These are phyloP conservation scores for Tridacna crocea DNA, from an alignment of 2,888 invertebrate genomes.

Conservation along the genomic window DNA sequence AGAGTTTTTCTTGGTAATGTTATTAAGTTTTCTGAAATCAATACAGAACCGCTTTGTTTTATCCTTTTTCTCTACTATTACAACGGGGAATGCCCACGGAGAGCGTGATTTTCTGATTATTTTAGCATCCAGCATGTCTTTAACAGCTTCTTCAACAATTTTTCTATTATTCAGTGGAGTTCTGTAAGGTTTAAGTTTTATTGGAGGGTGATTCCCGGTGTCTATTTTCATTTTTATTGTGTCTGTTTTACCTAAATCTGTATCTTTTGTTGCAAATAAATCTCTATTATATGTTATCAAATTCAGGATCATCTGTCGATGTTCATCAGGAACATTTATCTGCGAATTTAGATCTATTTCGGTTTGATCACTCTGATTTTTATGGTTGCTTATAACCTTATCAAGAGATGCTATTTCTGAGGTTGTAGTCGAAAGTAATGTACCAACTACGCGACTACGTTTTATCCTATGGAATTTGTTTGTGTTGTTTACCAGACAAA, in stretches of 20 bases:
- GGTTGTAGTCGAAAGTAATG: no score
- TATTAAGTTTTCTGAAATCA: constrained; percentile 22
- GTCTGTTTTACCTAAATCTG: constrained; percentile 11
- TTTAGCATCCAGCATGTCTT: no score
- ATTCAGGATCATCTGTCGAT: not conserved
- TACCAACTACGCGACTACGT: no score
- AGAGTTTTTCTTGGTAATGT: constrained; percentile 20
- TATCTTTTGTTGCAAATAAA: constrained; percentile 13
- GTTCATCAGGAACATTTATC: not conserved
- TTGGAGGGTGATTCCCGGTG: constrained; percentile 2
- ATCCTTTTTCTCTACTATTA: constrained; percentile 23
- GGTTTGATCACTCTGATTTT: no score
- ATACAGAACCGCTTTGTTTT: constrained; percentile 2
- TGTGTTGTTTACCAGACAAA: not conserved
- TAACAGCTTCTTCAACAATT: constrained; percentile 10
- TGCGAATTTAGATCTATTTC: not conserved
- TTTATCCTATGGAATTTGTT: no score
- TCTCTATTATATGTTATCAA: not conserved
- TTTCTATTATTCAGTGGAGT: constrained; percentile 19
- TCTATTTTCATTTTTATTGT: no score
- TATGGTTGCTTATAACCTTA: no score
- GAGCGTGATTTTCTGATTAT: not conserved
- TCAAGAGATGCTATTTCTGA: no score
- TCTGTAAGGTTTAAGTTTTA: constrained; percentile 18
- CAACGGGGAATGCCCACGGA: constrained; percentile 14